phyloP scores from a whole-genome alignment of 2,888 invertebrate species.

The Bhutanitis thaidina region DNA sequence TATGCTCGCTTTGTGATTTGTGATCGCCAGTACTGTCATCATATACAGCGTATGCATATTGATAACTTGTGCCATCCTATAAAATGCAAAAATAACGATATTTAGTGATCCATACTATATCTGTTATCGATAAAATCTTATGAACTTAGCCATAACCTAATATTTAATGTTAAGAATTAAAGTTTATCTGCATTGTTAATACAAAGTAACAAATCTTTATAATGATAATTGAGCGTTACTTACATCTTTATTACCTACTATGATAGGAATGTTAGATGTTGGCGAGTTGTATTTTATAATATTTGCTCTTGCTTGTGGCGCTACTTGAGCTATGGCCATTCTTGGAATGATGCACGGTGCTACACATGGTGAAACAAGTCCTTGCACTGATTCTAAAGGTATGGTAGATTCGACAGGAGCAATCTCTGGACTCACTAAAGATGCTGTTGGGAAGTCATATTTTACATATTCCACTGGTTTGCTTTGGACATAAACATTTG shows the following conservation, averaged over 20 bases:
- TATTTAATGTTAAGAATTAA: no score
- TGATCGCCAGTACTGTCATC: slow-evolving; percentile 78
- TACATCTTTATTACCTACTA: slow-evolving; percentile 49
- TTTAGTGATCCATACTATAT: no score
- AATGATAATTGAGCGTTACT: slow-evolving; percentile 25
- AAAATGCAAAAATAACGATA: neutral
- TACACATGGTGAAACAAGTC: slow-evolving; percentile 48
- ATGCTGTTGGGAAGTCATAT: slow-evolving; percentile 46
- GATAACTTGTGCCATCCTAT: slow-evolving; percentile 50
- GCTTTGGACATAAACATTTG: slow-evolving; percentile 59
- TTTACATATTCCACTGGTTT: slow-evolving; percentile 48
- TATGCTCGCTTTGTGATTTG: slow-evolving; percentile 72
- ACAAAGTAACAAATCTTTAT: no score
- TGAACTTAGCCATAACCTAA: no score
- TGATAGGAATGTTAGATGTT: slow-evolving; percentile 44
- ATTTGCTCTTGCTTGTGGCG: slow-evolving; percentile 41
- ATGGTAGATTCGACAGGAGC: slow-evolving; percentile 39
- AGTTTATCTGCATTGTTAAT: no score
- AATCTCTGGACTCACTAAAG: slow-evolving; percentile 36
- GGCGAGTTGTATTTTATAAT: slow-evolving; percentile 47
- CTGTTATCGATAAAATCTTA: no score
- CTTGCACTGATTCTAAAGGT: slow-evolving; percentile 36
- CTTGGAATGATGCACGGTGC: slow-evolving; percentile 51
- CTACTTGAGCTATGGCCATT: slow-evolving; percentile 28
- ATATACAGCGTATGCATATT: slow-evolving; percentile 76